Evolutionary conservation across 2,113 vertebrate species (phyloP), one percentile per base, ranked within the genome.

Genomic region (Amphiprion percula): DNA sequence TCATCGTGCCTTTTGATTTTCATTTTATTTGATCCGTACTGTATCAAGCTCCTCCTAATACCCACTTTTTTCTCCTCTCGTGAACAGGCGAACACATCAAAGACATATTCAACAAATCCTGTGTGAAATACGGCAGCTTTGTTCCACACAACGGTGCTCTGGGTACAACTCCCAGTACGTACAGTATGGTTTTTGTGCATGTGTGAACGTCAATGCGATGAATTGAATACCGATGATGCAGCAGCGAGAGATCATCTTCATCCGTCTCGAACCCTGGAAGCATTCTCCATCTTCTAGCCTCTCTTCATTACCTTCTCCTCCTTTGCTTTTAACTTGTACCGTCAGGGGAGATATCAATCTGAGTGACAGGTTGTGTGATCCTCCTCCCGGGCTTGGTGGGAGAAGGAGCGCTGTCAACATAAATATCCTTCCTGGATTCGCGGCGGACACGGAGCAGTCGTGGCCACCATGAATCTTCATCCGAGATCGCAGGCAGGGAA

Each of bases 341-440:
- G 64, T 88, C 79, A 75, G 88, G 87, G 87, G 84, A 82, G 81
- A 74, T 84, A 84, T 88, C 74, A 70, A 82, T 84, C 81, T 91
- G 90, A 92, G 54, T 92, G 92, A 89, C 90, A 77, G 85, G 28
- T 74, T 64, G 86, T 89, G 87, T 87, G 91, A 92, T 91, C 85
- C 85, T 79, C 85, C 87, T 90, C 75, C 68, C 10, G 78, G 90
- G 89, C 89, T 78, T 15, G 63, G 70, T 52, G 81, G 86, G 83
- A 89, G 87, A 90, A 86, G 85, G 85, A 89, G 82, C 0, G 6
- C 88, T 88, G 92, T 93, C 92, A 93, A 84, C 90, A 90, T 83
- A 80, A 90, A 93, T 92, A 88, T 87, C 70, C 78, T 79, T 89
- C 69, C 55, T n/a, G 79, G 68, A 72, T 70, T 68, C 9, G 5